Evolutionary conservation across 2,113 vertebrate species (phyloP).

Genomic region (Sorex araneus): DNA sequence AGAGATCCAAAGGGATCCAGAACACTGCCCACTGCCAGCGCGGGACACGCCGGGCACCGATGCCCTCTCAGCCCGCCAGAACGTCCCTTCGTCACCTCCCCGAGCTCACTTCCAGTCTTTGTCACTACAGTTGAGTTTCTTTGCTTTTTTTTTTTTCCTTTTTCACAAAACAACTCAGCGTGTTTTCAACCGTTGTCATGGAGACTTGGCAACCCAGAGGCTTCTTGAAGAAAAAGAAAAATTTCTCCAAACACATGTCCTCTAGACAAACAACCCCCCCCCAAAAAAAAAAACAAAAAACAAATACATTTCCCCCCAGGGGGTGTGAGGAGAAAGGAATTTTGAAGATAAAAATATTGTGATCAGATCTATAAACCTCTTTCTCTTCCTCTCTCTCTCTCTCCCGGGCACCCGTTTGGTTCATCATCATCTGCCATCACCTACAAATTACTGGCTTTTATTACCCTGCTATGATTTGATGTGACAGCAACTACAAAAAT

Average conservation of each 20-base stretch:
- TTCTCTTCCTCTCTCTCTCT: background rate
- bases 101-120: conserved; percentile 46
- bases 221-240: conserved; percentile 45
- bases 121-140: background rate
- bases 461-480: conserved; percentile 13
- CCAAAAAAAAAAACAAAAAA: background rate
- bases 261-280: background rate
- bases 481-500: background rate
- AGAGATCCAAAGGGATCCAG: background rate
- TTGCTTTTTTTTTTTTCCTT: background rate
- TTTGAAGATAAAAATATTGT: conserved; percentile 49
- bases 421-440: conserved; percentile 38
- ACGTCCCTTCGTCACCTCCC: background rate
- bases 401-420: background rate
- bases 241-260: conserved; percentile 26
- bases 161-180: conserved; percentile 26
- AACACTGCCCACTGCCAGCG: background rate
- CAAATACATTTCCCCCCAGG: background rate
- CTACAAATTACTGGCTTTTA: conserved; percentile 63
- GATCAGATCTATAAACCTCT: background rate
- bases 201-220: conserved; percentile 57
- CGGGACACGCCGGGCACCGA: background rate
- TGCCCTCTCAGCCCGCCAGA: background rate
- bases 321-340: background rate
- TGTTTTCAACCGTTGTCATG: conserved; percentile 68